Conservation (phyloP, 2,113 vertebrate species). For the Phyllostomus hastatus region DNA sequence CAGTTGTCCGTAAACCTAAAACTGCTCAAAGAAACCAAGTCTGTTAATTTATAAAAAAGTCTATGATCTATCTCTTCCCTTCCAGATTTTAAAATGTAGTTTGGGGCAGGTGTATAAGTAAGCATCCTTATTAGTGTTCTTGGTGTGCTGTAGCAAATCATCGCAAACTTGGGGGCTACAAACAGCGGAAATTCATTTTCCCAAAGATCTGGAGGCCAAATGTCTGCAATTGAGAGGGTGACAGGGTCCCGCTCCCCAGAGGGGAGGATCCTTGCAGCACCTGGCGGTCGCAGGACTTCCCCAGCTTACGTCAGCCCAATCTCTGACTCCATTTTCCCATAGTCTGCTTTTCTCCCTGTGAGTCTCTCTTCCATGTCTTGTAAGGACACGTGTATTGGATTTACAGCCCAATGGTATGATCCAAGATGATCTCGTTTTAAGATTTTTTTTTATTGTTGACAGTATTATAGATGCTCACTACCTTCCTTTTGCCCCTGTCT, state of each 20-base stretch:
- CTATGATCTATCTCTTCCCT: neutral
- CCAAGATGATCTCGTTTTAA: neutral
- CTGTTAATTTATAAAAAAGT: neutral
- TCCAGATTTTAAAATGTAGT: neutral
- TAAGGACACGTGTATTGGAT: neutral
- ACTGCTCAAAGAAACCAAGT: neutral
- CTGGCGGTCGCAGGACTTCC: neutral
- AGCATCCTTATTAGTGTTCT: neutral
- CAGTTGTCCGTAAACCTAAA: neutral
- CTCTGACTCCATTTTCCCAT: neutral
- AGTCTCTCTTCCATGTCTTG: neutral
- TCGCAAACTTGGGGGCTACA: neutral
- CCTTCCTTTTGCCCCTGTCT: too few species aligned
- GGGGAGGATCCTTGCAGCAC: neutral
- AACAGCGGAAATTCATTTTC: neutral
- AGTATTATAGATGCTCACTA: too few species aligned
- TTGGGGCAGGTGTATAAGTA: neutral
- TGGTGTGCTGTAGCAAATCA: neutral
- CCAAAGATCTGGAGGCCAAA: neutral
- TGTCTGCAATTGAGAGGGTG: neutral
- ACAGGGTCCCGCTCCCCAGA: neutral
- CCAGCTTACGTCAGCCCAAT: neutral
- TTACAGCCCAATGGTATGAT: neutral
- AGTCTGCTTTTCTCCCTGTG: neutral
- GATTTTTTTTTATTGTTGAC: too few species aligned